Evolutionary conservation across 1,140 invertebrate genomes (phyloP).

Genomic region (Drosophila equinoxialis): DNA sequence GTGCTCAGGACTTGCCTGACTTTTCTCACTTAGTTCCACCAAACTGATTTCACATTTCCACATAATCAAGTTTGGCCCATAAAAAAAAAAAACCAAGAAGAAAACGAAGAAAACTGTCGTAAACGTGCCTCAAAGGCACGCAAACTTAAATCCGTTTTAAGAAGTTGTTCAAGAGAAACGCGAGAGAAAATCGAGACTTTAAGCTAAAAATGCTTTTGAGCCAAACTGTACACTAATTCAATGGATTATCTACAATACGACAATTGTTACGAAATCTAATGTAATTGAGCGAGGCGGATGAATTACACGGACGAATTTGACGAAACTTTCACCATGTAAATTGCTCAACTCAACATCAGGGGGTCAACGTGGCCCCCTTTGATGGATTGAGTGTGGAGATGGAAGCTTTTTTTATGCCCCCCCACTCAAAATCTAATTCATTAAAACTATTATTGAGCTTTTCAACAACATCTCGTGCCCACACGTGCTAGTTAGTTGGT

Average conservation of each 20-base stretch:
- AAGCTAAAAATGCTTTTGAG: constrained; percentile 1
- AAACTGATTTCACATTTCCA: constrained; percentile 46
- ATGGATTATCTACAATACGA: neutral
- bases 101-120: constrained; percentile 5
- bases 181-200: constrained; percentile 9
- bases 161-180: neutral
- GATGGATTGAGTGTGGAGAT: constrained; percentile 28
- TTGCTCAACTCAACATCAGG: constrained; percentile 35
- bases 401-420: constrained; percentile 61
- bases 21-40: constrained; percentile 22
- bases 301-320: constrained; percentile 59
- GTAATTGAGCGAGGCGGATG: constrained; percentile 64
- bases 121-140: constrained; percentile 7
- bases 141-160: constrained; percentile 9
- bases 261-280: constrained; percentile 48
- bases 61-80: constrained; percentile 38
- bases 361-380: constrained; percentile 34
- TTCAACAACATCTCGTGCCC: constrained; percentile 27
- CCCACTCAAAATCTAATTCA: constrained; percentile 66
- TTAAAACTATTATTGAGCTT: constrained; percentile 45
- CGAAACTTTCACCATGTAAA: constrained; percentile 67
- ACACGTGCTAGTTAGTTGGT: constrained; percentile 37
- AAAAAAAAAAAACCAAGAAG: neutral
- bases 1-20: constrained; percentile 27
- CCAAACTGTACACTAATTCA: constrained; percentile 6